Evolutionary conservation across 2,888 invertebrate genomes (phyloP).

Genomic region (Lingula anatina): DNA sequence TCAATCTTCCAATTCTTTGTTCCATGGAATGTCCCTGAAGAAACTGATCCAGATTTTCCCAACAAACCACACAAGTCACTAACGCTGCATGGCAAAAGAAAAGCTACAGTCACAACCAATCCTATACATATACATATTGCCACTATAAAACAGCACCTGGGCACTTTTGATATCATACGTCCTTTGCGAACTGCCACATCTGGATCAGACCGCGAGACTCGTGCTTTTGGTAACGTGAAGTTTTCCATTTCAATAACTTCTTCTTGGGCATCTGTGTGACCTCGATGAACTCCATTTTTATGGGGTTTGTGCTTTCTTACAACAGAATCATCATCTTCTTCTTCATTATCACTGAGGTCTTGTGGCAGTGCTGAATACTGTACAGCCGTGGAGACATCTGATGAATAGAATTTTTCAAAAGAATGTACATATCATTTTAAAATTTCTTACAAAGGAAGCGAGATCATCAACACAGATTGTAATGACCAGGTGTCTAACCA

Average conservation of each 20-base stretch:
- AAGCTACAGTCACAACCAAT: not conserved
- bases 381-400: not conserved
- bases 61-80: too few species aligned
- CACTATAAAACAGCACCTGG: too few species aligned
- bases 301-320: not conserved
- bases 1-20: too few species aligned
- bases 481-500: too few species aligned
- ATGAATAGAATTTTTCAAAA: too few species aligned
- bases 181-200: not conserved
- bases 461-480: too few species aligned
- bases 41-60: too few species aligned
- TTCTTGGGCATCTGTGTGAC: too few species aligned
- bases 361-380: slow-evolving; percentile 14
- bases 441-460: too few species aligned
- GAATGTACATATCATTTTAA: too few species aligned
- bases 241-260: slow-evolving; percentile 1
- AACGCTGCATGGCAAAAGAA: not conserved
- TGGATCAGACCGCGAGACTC: not conserved
- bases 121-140: not conserved
- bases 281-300: not conserved
- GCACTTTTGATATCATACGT: not conserved
- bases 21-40: too few species aligned
- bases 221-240: not conserved
- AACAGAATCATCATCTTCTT: slow-evolving; percentile 11
- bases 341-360: slow-evolving; percentile 14